Conservation (phyloP, 2,113 vertebrate genomes). For the Vimba vimba region DNA sequence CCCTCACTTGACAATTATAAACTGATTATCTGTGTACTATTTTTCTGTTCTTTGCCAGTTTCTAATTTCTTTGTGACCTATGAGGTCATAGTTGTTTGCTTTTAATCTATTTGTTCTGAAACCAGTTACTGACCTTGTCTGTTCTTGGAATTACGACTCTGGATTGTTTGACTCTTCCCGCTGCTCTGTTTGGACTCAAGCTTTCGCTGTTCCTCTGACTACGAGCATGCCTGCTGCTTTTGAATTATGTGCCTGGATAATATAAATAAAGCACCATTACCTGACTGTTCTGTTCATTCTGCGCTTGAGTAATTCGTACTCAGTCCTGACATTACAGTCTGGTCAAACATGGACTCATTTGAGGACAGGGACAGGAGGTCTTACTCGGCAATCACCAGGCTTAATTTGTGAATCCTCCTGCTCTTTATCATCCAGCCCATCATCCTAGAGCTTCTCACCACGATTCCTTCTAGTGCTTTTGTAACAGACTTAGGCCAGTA, state of each 20-base stretch:
- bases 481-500: no score
- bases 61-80: background rate
- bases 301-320: background rate
- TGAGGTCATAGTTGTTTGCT: background rate
- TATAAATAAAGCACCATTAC: conserved; percentile 20
- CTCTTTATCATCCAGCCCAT: background rate
- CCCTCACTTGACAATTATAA: background rate
- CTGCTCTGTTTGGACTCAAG: conserved; percentile 24
- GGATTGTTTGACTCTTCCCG: conserved; percentile 23
- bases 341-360: conserved; percentile 18
- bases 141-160: conserved; percentile 21
- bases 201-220: conserved; percentile 21
- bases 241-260: conserved; percentile 8
- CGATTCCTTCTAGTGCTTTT: background rate
- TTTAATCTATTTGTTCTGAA: conserved; percentile 19
- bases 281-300: conserved; percentile 24
- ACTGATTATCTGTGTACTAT: background rate
- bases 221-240: conserved; percentile 20
- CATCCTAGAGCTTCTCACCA: background rate
- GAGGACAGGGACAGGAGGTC: conserved; percentile 4
- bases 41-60: background rate
- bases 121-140: conserved; percentile 8
- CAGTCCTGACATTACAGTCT: conserved; percentile 1
- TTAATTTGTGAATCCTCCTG: background rate
- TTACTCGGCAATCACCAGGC: background rate